Conservation (phyloP, 1,140 invertebrate species). For the Trachymyrmex septentrionalis region DNA sequence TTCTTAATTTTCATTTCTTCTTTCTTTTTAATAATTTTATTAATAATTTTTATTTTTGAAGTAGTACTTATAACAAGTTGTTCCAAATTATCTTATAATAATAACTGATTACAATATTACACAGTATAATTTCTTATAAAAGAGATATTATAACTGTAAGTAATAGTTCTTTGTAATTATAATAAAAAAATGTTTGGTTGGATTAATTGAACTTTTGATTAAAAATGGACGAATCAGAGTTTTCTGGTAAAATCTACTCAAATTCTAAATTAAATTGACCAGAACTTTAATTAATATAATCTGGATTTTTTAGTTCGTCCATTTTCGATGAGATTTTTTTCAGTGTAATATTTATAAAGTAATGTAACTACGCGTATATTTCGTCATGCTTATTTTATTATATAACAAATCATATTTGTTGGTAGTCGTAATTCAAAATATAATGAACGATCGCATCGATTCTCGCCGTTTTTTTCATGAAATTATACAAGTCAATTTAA, state of each 20-base stretch:
- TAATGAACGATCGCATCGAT: not conserved
- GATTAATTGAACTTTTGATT: too few relatives aligned
- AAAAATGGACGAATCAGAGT: too few relatives aligned
- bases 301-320: too few relatives aligned
- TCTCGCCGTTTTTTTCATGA: not conserved
- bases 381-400: not conserved
- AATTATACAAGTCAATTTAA: constrained; percentile 2
- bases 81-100: not conserved
- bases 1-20: not conserved
- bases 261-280: too few relatives aligned
- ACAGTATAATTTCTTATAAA: not conserved
- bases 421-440: not conserved
- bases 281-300: too few relatives aligned
- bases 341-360: not conserved
- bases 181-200: too few relatives aligned
- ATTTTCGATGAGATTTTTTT: not conserved
- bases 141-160: not conserved
- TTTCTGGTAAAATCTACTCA: too few relatives aligned
- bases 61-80: not conserved
- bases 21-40: not conserved
- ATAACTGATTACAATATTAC: not conserved
- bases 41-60: constrained; percentile 10
- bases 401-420: not conserved
- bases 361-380: not conserved
- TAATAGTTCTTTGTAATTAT: not conserved